Conservation (phyloP, 2,797 vertebrate species). For the Mus spretus region DNA sequence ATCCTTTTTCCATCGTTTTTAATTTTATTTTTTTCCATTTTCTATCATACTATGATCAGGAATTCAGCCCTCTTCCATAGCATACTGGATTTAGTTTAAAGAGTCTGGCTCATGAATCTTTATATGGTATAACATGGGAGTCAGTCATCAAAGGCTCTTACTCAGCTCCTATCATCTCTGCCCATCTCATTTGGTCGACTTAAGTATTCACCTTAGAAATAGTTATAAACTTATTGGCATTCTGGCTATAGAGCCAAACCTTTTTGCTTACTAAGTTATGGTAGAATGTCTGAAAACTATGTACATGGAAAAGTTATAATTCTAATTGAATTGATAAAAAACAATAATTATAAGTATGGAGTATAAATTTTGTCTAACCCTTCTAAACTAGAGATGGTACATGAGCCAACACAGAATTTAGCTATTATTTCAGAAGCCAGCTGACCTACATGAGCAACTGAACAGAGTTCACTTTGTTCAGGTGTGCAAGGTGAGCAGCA, state of each 20-base stretch:
- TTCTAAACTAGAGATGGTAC: conserved; percentile 47
- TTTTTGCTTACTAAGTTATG: not conserved
- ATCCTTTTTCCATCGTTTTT: not conserved
- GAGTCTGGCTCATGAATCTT: not conserved
- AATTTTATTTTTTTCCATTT: not conserved
- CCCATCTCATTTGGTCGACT: not conserved
- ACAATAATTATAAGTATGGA: not conserved
- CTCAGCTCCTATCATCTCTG: not conserved
- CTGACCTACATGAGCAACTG: conserved; percentile 66
- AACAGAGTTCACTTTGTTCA: conserved; percentile 59
- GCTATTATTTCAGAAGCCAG: conserved; percentile 65
- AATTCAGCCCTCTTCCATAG: not conserved
- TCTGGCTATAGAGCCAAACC: not conserved
- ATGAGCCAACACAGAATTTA: conserved; percentile 35
- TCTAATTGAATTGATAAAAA: conserved; percentile 16
- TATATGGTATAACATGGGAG: not conserved
- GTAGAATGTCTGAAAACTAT: not conserved
- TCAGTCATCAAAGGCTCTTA: not conserved
- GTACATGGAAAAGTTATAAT: conserved; percentile 17
- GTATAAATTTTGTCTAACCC: conserved; percentile 28
- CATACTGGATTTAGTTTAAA: not conserved
- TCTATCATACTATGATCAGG: not conserved
- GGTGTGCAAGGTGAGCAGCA: conserved; percentile 26
- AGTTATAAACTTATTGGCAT: conserved; percentile 4
- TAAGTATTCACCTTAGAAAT: not conserved